Evolutionary conservation across 2,797 vertebrate genomes (phyloP), one percentile per base, ranked within the genome.

Genomic region (Tapera naevia): DNA sequence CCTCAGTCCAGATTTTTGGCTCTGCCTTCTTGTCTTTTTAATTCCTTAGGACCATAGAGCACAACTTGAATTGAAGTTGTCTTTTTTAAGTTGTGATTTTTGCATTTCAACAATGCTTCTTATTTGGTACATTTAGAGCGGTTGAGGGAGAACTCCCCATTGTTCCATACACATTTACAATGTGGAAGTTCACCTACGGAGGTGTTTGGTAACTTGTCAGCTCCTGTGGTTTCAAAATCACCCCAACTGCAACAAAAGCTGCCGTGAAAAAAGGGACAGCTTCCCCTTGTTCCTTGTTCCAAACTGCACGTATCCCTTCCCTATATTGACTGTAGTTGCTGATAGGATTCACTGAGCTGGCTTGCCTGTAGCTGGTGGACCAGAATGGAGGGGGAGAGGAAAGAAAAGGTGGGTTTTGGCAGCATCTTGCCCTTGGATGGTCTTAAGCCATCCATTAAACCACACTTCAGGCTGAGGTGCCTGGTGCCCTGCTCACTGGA

Each of bases 111-210:
- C 30, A 27, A 5, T 86, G 39, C 14, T 27, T 88, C 86, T 84
- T 78, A 51, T 35, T 93, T 57, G 65, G 72, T 43, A 16, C 53
- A 21, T 70, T 66, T 66, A 56, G 60, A 75, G 45, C 2, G 8
- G 8, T 28, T 57, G 13, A 50, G 41, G 51, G 61, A 57, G 46
- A 67, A 13, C n/a, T 81, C 3, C 8, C 11, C 0, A 0, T 45
- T 0, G 0, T 87, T 64, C 61, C 23, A 2, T 60, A 28, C 11
- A 1, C 4, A 4, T 25, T 70, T 80, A 28, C 10, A 13, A 22
- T 0, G 0, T 79, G 51, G 39, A 51, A 48, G 19, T 43, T 65
- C 37, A 46, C 19, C 19, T 67, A 28, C 0, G 2, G 43, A 76
- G 30, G 25, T 81, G 48, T 8, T 41, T 37, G n/a, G 60, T 76